Evolutionary conservation across 2,113 vertebrate species (phyloP).

Genomic region (Platichthys stellatus): DNA sequence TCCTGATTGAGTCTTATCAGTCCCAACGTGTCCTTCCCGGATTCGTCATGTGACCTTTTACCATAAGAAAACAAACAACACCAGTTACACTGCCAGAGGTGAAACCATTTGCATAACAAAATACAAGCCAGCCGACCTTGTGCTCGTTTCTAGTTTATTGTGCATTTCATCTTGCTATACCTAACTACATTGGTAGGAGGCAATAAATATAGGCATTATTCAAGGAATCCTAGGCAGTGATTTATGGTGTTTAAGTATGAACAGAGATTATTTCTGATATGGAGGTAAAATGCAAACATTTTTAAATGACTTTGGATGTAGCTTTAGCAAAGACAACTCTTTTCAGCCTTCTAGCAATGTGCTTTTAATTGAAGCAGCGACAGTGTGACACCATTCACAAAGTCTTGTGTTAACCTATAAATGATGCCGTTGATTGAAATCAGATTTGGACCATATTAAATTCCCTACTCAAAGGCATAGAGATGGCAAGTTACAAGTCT

Average conservation of each 20-base stretch:
- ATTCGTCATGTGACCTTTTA: not conserved
- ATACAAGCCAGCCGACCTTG: not conserved
- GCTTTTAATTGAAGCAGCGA: not conserved
- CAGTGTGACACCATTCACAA: not conserved
- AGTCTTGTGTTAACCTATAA: not conserved
- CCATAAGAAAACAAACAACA: not conserved
- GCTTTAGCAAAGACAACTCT: not conserved
- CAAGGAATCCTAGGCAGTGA: too few species aligned
- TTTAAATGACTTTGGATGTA: not conserved
- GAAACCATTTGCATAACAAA: not conserved
- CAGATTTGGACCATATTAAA: conserved; percentile 5
- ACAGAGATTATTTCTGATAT: too few species aligned
- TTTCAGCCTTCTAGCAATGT: not conserved
- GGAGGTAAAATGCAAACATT: not conserved
- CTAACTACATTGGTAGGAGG: too few species aligned
- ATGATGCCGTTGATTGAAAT: not conserved
- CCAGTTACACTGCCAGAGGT: not conserved
- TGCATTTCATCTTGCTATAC: too few species aligned
- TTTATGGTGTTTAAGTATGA: too few species aligned
- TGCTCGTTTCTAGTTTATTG: not conserved
- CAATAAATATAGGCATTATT: too few species aligned
- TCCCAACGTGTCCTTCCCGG: not conserved
- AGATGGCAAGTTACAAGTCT: not conserved
- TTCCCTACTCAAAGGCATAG: not conserved
- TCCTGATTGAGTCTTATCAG: not conserved